Evolutionary conservation across 1,140 invertebrate genomes (phyloP).

Genomic region (Meteorus sp.): DNA sequence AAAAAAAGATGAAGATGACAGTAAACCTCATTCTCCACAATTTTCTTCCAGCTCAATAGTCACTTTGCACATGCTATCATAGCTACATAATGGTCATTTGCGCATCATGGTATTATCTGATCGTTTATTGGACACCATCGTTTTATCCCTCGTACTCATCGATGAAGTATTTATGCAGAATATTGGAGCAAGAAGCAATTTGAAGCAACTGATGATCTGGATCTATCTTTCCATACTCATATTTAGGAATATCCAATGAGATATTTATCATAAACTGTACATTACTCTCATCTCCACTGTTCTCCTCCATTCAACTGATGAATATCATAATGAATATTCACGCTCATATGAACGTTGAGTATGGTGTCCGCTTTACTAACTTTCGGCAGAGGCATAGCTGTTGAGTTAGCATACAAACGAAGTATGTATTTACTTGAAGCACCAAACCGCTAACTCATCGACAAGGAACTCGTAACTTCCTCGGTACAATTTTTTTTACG

Average conservation of each 20-base stretch:
- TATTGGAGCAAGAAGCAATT: no score
- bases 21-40: slow-evolving; percentile 1
- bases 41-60: background rate
- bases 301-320: no score
- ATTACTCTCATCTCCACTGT: no score
- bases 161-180: no score
- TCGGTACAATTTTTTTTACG: background rate
- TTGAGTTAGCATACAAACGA: background rate
- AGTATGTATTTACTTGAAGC: background rate
- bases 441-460: background rate
- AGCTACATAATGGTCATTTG: background rate
- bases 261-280: no score
- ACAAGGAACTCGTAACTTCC: background rate
- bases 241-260: no score
- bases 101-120: no score
- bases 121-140: background rate
- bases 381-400: background rate
- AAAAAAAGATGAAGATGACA: background rate
- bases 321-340: no score
- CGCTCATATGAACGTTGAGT: no score
- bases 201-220: no score
- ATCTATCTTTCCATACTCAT: no score
- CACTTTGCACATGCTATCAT: background rate
- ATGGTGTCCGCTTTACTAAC: background rate
- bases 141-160: background rate